phyloP scores from a whole-genome alignment of 2,113 vertebrate genomes.

The crab-eating macaque (Macaca fascicularis) region DNA sequence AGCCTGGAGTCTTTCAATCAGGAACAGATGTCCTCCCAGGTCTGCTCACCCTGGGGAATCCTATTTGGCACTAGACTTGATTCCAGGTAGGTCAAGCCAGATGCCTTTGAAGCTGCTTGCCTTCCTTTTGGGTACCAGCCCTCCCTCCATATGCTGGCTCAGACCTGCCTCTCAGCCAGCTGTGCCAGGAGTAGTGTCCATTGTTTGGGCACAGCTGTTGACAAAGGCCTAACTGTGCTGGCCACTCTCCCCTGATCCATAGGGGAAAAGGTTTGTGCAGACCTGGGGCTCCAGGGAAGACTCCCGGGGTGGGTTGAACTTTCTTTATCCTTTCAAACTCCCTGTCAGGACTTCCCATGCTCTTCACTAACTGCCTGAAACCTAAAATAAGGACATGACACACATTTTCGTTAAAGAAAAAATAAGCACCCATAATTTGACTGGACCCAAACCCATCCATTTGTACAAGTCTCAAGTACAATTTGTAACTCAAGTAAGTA shows the following conservation, averaged over 20 bases:
- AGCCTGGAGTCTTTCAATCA: background rate
- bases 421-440: background rate
- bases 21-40: background rate
- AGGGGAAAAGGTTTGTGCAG: background rate
- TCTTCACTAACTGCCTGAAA: background rate
- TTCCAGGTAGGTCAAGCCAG: background rate
- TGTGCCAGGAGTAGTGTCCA: background rate
- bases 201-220: background rate
- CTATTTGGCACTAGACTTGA: background rate
- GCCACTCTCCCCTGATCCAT: background rate
- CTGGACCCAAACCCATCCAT: background rate
- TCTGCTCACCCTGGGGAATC: background rate
- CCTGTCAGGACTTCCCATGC: background rate
- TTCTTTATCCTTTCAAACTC: slow-evolving; percentile 5
- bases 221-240: background rate
- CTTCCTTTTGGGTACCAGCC: background rate
- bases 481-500: background rate
- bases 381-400: background rate
- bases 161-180: background rate
- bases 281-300: background rate
- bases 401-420: background rate
- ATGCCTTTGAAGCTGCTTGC: background rate
- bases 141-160: background rate
- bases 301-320: background rate
- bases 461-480: background rate